Evolutionary conservation across 2,888 invertebrate genomes (phyloP).

Genomic region (Drosophila meridionalis): DNA sequence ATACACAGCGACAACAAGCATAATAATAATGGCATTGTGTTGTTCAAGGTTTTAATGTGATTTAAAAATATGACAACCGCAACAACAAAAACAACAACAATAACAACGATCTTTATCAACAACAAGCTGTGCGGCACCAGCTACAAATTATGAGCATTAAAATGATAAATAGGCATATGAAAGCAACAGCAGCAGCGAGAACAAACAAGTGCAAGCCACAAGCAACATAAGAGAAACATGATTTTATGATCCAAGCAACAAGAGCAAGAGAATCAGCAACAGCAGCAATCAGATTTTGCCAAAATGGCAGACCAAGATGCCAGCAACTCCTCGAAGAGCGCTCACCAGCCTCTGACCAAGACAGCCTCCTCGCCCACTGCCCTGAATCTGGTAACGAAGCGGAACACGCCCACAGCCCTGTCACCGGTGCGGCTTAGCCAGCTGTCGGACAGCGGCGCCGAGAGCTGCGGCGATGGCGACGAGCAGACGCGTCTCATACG

Average conservation of each 20-base stretch:
- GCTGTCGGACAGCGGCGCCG: conserved; percentile 81
- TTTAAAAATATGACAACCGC: conserved; percentile 69
- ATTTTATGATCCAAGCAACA: conserved; percentile 59
- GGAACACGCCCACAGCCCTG: conserved; percentile 57
- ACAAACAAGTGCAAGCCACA: conserved; percentile 23
- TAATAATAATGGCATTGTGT: conserved; percentile 50
- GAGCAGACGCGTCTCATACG: conserved; percentile 82
- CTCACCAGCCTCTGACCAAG: conserved; percentile 45
- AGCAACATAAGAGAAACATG: conserved; percentile 47
- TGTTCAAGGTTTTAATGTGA: conserved; percentile 69
- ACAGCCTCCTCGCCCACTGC: conserved; percentile 69
- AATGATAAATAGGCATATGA: conserved; percentile 62
- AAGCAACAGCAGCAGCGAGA: conserved; percentile 40
- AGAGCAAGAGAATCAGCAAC: conserved; percentile 10
- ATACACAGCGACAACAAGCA: conserved; percentile 22
- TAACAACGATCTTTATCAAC: conserved; percentile 43
- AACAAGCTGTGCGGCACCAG: conserved; percentile 36
- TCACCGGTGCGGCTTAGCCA: conserved; percentile 77
- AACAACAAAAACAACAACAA: conserved; percentile 33
- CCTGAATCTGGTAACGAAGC: conserved; percentile 52
- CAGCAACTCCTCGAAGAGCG: conserved; percentile 17
- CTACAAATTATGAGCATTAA: conserved; percentile 67
- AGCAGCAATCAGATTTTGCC: conserved; percentile 8
- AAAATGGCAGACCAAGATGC: conserved; percentile 54
- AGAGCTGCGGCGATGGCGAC: conserved; percentile 79